Evolutionary conservation across 2,888 invertebrate genomes (phyloP).

Genomic region (Eupithecia tripunctaria): DNA sequence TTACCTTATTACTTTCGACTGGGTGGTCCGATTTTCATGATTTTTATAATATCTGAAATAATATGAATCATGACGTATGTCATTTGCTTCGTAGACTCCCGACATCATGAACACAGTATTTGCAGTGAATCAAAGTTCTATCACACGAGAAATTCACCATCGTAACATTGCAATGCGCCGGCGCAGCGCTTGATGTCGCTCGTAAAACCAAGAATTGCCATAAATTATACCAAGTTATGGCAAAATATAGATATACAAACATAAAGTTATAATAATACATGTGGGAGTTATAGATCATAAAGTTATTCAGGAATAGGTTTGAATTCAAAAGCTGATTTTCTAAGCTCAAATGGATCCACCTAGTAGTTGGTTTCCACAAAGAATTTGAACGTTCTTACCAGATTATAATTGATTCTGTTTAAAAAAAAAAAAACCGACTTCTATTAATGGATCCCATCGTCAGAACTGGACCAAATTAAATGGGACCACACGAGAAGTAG

Average conservation of each 20-base stretch:
- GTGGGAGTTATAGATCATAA: background rate
- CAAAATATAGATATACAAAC: constrained; percentile 7
- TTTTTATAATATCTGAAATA: background rate
- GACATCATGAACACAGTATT: background rate
- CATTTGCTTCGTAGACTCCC: background rate
- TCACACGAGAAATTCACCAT: background rate
- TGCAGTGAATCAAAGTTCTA: constrained; percentile 4
- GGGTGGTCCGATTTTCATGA: too few species aligned
- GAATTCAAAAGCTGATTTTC: background rate
- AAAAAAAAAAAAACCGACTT: too few species aligned
- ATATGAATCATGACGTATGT: background rate
- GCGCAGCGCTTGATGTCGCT: constrained; percentile 15
- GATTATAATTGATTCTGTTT: too few species aligned
- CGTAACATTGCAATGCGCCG: constrained; percentile 8
- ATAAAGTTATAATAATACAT: background rate
- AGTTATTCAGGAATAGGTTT: background rate
- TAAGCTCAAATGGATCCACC: background rate
- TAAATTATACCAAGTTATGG: constrained; percentile 11
- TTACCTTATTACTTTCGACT: too few species aligned
- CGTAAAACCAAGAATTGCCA: constrained; percentile 11
- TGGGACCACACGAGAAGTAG: too few species aligned
- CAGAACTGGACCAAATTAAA: too few species aligned
- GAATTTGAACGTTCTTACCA: background rate
- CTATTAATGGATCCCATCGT: too few species aligned
- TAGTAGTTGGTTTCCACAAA: background rate